phyloP scores from a whole-genome alignment of 1,140 invertebrate species.

The Ceratina australensis region DNA sequence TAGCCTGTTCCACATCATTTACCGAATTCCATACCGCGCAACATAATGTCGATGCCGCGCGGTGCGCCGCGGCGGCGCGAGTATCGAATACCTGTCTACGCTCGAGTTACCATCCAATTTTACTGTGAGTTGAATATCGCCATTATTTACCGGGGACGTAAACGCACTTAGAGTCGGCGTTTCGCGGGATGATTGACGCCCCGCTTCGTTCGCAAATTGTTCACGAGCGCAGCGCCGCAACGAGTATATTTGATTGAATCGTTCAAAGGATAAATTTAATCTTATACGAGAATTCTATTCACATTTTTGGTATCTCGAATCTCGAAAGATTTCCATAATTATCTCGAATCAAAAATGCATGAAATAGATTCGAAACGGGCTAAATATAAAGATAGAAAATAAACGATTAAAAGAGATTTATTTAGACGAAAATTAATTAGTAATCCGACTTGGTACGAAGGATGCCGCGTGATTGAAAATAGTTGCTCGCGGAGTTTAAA shows the following conservation, averaged over 20 bases:
- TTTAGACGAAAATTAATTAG: too few species aligned
- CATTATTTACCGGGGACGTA: conserved; percentile 48
- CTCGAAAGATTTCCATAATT: too few species aligned
- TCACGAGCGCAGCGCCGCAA: not conserved
- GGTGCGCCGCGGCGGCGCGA: not conserved
- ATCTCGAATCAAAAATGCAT: too few species aligned
- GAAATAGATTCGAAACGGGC: too few species aligned
- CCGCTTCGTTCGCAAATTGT: too few species aligned
- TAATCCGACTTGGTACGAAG: too few species aligned
- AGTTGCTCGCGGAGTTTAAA: not conserved
- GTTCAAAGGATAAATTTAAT: not conserved
- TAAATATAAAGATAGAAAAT: too few species aligned
- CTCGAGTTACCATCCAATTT: conserved; percentile 57
- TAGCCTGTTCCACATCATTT: conserved; percentile 52
- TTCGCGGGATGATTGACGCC: conserved; percentile 4
- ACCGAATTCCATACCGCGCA: conserved; percentile 43
- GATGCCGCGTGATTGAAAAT: conserved; percentile 16
- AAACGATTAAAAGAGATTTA: too few species aligned
- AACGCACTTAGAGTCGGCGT: conserved; percentile 12
- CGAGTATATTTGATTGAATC: conserved; percentile 1
- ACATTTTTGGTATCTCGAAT: too few species aligned
- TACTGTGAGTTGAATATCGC: conserved; percentile 51
- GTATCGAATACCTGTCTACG: conserved; percentile 23
- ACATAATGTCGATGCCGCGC: conserved; percentile 42
- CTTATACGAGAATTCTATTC: too few species aligned